phyloP scores from a whole-genome alignment of 2,113 vertebrate genomes.

The Martes martes region DNA sequence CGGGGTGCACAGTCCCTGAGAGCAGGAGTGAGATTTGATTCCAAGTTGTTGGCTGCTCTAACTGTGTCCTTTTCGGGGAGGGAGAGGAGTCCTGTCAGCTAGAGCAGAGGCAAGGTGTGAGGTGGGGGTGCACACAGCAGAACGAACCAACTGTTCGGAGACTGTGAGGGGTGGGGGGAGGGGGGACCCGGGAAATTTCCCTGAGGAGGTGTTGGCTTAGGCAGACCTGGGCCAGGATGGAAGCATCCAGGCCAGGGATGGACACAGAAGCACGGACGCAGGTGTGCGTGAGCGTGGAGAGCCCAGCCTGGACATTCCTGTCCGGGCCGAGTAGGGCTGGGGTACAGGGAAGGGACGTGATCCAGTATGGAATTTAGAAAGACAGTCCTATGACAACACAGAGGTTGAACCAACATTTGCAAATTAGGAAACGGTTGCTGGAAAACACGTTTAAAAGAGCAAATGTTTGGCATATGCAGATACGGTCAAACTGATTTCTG shows the following conservation, averaged over 20 bases:
- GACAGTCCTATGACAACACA: fast-evolving
- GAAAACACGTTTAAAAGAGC: neutral
- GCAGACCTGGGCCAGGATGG: neutral
- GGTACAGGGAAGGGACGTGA: fast-evolving
- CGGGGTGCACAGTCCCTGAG: neutral
- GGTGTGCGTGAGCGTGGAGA: fast-evolving
- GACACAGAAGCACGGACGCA: fast-evolving
- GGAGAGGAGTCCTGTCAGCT: neutral
- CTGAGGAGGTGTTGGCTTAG: neutral
- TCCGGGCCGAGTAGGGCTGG: neutral
- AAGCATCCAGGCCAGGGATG: fast-evolving
- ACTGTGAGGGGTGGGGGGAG: neutral
- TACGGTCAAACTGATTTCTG: neutral
- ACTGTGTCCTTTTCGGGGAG: neutral
- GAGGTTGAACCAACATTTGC: neutral
- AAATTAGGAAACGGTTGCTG: neutral
- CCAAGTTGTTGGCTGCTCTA: neutral
- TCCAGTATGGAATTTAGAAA: neutral
- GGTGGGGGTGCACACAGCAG: fast-evolving
- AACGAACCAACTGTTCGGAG: fast-evolving
- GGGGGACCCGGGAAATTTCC: neutral
- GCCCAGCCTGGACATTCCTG: fast-evolving
- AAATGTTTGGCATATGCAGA: neutral
- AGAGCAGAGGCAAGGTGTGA: neutral
- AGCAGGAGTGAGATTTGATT: neutral